These are phyloP conservation scores for Cataglyphis albicans DNA, from an alignment of 2,888 invertebrate genomes.

Conservation along the genomic window DNA sequence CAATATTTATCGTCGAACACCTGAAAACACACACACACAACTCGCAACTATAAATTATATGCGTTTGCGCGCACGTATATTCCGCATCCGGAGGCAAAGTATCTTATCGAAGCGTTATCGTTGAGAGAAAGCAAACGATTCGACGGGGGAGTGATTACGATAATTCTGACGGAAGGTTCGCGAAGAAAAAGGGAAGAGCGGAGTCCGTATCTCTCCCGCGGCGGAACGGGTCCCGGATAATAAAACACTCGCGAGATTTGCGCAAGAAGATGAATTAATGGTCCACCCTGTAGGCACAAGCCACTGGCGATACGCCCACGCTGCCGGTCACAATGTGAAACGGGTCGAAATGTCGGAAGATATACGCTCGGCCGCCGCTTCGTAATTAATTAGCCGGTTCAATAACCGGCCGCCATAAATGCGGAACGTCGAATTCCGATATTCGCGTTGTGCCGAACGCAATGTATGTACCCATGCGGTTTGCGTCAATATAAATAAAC, in stretches of 20 bases:
- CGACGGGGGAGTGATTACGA: constrained; percentile 42
- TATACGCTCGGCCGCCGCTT: constrained; percentile 73
- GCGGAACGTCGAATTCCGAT: constrained; percentile 23
- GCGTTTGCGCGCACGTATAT: constrained; percentile 6
- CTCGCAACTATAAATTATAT: constrained; percentile 44
- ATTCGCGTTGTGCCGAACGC: background rate
- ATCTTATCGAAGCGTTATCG: constrained; percentile 48
- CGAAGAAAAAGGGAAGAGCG: background rate
- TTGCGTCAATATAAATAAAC: background rate
- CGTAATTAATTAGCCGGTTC: constrained; percentile 81
- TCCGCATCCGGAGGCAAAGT: constrained; percentile 31
- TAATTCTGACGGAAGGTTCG: constrained; percentile 40
- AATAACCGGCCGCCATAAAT: constrained; percentile 71
- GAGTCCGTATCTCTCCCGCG: constrained; percentile 30
- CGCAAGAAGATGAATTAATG: constrained; percentile 76
- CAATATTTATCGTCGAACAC: constrained; percentile 44
- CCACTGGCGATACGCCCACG: constrained; percentile 80
- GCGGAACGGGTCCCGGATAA: constrained; percentile 40
- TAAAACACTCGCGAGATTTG: constrained; percentile 60
- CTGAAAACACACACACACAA: constrained; percentile 10
- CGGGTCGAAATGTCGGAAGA: constrained; percentile 78
- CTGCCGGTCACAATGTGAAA: constrained; percentile 79
- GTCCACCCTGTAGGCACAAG: constrained; percentile 73
- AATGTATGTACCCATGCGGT: background rate
- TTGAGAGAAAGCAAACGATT: constrained; percentile 49